Evolutionary conservation across 2,113 vertebrate species (phyloP).

Genomic region (Fulmarus glacialis): DNA sequence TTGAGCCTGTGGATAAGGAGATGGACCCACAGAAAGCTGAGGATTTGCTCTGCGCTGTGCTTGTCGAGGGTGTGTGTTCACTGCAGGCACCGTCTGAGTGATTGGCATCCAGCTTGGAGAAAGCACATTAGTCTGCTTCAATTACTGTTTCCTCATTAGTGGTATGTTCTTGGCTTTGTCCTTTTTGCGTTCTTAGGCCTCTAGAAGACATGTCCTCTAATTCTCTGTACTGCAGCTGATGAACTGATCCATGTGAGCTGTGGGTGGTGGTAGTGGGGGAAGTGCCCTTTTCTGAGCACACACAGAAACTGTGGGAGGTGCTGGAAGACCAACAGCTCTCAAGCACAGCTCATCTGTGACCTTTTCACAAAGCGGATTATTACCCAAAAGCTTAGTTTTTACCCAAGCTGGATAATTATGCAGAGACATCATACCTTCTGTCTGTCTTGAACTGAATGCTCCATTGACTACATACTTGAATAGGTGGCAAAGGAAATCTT

Average conservation of each 20-base stretch:
- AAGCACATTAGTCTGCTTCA: rapidly evolving
- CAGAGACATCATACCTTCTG: neutral
- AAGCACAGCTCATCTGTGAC: neutral
- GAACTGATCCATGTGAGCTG: neutral
- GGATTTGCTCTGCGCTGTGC: neutral
- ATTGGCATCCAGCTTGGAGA: neutral
- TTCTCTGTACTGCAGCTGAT: neutral
- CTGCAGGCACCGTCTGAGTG: neutral
- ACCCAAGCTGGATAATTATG: neutral
- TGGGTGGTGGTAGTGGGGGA: neutral
- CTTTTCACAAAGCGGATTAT: neutral
- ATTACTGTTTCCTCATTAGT: neutral
- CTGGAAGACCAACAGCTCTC: neutral
- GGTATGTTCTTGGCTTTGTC: neutral
- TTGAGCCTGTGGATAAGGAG: neutral
- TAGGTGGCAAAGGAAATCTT: neutral
- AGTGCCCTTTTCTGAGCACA: neutral
- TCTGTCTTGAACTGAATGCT: neutral
- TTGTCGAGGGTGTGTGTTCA: neutral
- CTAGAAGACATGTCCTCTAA: neutral
- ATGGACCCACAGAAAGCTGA: neutral
- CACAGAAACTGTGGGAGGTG: neutral
- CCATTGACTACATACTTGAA: neutral
- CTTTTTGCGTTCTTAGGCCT: neutral
- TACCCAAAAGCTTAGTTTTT: neutral